Evolutionary conservation across 2,888 invertebrate genomes (phyloP), one percentile per base, ranked within the genome.

Genomic region (Scaeva pyrastri): DNA sequence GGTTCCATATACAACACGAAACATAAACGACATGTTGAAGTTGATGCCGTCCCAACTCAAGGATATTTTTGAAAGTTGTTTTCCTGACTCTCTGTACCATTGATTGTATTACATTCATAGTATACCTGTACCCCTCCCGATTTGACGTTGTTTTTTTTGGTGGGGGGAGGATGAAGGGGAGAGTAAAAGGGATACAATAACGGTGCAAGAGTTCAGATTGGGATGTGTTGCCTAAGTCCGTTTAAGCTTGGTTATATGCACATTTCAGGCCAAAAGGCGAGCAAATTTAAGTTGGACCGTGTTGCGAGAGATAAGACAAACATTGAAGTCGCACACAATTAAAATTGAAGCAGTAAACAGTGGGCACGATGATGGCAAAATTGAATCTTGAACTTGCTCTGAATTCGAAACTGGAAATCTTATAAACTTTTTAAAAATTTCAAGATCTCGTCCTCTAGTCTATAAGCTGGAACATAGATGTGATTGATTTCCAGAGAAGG

Each of bases 51-150:
- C 86, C 86, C 78, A 87, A 71, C 87, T 88, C 88, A 88, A 88
- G 88, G 88, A 87, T 83, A 48, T 81, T 87, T 88, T 88, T 71
- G 88, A 88, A 88, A 88, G 88, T 88, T 88, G 88, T 88, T 88
- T 87, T 87, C 83, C 83, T 80, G 82, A 74, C 55, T 73, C 56
- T 73, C 48, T 48, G 75, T 60, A 60, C 16, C 23, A 52, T 66
- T 39, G 73, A 52, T 56, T 66, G 23, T 64, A 16, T n/a, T n/a
- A 31, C 31, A 31, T 31, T 7, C 6, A 31, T 31, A 31, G 8
- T 31, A 31, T 31, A 0, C 8, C 6, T 31, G 8, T 31, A 31
- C 41, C 12, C 58, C 12, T 7, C 2, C 23, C 31, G 19, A 39
- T 45, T 36, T 43, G 52, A 31, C 12, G n/a, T n/a, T n/a, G n/a